These are phyloP conservation scores for Dipodomys ordii DNA, from an alignment of 2,113 vertebrate genomes.

Conservation along the genomic window DNA sequence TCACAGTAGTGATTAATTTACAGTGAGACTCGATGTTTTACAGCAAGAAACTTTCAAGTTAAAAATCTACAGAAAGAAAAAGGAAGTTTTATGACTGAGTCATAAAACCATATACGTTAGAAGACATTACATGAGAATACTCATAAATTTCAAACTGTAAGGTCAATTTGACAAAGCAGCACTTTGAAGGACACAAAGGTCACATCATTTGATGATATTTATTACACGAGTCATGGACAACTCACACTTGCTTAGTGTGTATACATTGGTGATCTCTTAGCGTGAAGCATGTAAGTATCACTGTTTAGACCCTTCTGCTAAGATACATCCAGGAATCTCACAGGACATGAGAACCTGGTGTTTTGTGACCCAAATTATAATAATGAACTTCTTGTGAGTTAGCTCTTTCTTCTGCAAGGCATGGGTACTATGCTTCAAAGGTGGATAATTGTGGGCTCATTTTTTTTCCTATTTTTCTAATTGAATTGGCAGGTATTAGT, in stretches of 20 bases:
- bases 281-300: constrained; percentile 64
- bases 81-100: background rate
- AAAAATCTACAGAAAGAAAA: constrained; percentile 10
- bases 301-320: constrained; percentile 77
- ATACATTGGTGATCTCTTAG: background rate
- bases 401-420: constrained; percentile 76
- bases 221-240: background rate
- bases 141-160: constrained; percentile 7
- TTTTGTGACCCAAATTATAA: constrained; percentile 76
- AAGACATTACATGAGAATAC: background rate
- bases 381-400: constrained; percentile 71
- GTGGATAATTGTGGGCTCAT: background rate
- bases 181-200: background rate
- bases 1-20: constrained; percentile 24
- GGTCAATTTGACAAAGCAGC: background rate
- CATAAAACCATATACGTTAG: constrained; percentile 9
- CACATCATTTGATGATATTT: background rate
- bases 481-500: constrained; percentile 24
- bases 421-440: constrained; percentile 67
- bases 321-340: constrained; percentile 72
- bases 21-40: constrained; percentile 57
- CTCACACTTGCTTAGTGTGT: background rate
- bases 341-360: constrained; percentile 68
- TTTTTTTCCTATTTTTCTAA: constrained; percentile 68
- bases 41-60: constrained; percentile 32